Base-by-base conservation (phyloP, 1,140 invertebrate species). In the Berghia stephanieae region DNA sequence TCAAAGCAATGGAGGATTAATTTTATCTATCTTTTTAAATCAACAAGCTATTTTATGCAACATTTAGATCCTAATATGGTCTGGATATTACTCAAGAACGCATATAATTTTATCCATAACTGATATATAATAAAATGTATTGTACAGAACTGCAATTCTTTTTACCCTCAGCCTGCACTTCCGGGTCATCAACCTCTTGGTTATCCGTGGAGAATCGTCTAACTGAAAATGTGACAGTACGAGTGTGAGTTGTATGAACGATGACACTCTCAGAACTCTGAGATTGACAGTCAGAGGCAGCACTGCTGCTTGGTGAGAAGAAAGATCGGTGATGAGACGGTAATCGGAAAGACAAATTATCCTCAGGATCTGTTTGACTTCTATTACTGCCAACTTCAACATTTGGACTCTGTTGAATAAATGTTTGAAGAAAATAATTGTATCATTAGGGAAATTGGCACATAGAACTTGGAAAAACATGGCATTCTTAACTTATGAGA, bases 171-270 rank as follows among this genome's bases (percentile, higher is more conserved):
- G 83, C 81, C 16, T 75, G 77, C 4, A 83, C 49, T 86, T 43
- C 13, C 57, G 18, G 18, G 8, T 24, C 83, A 24, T 83, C 79
- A n/a, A 80, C 79, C 18, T 79, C 75, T 46, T 86, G 82, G 24
- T 77, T 66, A 36, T 77, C 74, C 34, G 83, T 81, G n/a, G 83
- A 82, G 76, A 84, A 89, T 66, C 82, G 84, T 24, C 87, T 77
- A 21, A 87, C 82, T 34, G 86, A 87, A 49, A 85, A 87, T 10
- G 87, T 88, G 5, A 89, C 84, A 38, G 87, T 88, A 72, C 85
- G 82, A 42, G 87, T 81, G 69, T 88, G 83, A 78, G 87, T 88
- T 5, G 85, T 84, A 57, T 88, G 84, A 44, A 89, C 82, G 60
- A 85, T 84, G 13, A 86, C 83, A 83, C 86, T 87, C 18, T 87